Base-by-base conservation (phyloP, 2,888 invertebrate genomes). In the Dione vanillae region DNA sequence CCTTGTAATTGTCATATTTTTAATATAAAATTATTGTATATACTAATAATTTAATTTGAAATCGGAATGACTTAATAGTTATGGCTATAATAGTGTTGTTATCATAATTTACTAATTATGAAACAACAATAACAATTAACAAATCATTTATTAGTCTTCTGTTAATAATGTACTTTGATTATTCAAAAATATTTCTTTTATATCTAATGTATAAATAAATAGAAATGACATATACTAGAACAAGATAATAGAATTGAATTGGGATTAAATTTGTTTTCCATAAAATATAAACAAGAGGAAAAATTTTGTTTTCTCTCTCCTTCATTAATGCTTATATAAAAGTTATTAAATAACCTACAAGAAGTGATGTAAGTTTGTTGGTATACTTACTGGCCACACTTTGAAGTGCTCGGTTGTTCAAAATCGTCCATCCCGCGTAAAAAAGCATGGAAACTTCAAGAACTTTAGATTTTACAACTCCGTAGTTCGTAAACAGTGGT, bases 381-480 rank as follows among this genome's bases (percentile, higher is more conserved):
- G 9, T 19, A 49, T 71, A 78, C 91, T 91, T 77, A 91, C 91
- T 83, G 83, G 76, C 76, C 79, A 78, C 82, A 75, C 77, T 84
- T 80, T 75, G 87, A 79, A 75, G 82, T 81, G 79, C 79, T 83
- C 77, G 82, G 74, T 76, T 79, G 76, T 76, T 80, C 79, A 77
- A 81, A 82, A 80, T 84, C 84, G 74, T 85, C 89, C 90, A 91
- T 90, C 78, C 82, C 84, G 81, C 79, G 83, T 74, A 82, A 80
- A 75, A 83, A 85, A 86, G 82, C 91, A 91, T 91, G 91, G 91
- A 91, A 90, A 88, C 85, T 86, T 88, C 82, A 88, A 83, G 81
- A 87, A 88, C 45, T 62, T 65, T 35, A 27, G 56, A 49, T 62
- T 66, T 65, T 64, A 56, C 52, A 61, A 67, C 37, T 59, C 61